Conservation (phyloP, 2,888 invertebrate species). For the Luperina nickerlii region DNA sequence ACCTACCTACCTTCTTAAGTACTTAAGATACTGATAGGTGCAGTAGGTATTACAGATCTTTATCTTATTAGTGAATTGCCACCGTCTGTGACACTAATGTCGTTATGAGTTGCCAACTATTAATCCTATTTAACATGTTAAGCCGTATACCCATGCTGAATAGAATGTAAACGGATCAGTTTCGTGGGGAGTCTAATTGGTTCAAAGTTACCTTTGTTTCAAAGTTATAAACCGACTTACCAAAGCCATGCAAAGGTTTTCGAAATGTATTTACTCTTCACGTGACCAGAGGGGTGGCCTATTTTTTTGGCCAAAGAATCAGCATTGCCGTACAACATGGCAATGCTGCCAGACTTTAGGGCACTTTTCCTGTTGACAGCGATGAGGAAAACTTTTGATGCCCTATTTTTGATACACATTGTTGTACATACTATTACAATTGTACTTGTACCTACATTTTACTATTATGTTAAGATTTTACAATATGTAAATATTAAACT, state of each 20-base stretch:
- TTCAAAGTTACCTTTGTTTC: neutral
- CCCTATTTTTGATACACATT: neutral
- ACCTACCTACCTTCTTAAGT: neutral
- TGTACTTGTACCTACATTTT: too few species aligned
- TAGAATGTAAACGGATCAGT: conserved; percentile 44
- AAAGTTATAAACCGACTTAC: neutral
- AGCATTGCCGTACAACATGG: neutral
- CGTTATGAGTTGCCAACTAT: conserved; percentile 47
- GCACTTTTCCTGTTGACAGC: neutral
- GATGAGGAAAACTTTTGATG: neutral
- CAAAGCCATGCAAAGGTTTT: neutral
- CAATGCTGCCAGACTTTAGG: neutral
- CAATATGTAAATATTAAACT: too few species aligned
- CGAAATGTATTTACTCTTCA: neutral
- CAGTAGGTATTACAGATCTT: neutral
- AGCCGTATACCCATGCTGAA: conserved; percentile 28
- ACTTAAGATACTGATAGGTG: neutral
- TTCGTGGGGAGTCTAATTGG: conserved; percentile 9
- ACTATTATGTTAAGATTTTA: neutral
- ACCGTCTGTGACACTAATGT: conserved; percentile 44
- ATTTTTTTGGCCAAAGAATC: neutral
- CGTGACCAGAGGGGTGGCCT: neutral
- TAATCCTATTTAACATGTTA: conserved; percentile 61
- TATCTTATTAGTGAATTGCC: conserved; percentile 21
- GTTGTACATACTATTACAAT: too few species aligned